phyloP scores from a whole-genome alignment of 2,888 invertebrate genomes.

The Drosophila sordidula region DNA sequence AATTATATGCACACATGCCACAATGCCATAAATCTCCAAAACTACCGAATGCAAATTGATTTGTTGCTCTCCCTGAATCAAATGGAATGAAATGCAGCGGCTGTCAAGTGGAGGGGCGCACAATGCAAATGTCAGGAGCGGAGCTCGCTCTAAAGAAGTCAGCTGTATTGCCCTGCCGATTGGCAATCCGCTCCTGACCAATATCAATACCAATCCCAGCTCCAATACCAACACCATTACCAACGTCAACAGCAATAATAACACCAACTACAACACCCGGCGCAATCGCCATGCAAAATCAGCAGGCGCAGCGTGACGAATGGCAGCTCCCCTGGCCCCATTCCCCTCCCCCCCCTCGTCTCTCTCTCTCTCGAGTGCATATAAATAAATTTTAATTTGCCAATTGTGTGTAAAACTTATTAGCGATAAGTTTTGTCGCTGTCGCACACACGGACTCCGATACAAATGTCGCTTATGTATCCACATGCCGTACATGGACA shows the following conservation, averaged over 20 bases:
- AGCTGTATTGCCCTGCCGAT: no score
- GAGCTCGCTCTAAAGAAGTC: not conserved
- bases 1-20: conserved; percentile 34
- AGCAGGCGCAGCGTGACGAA: conserved; percentile 50
- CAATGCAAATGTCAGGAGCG: conserved; percentile 33
- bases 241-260: conserved; percentile 38
- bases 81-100: conserved; percentile 66
- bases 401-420: conserved; percentile 76
- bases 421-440: conserved; percentile 74
- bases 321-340: conserved; percentile 14
- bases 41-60: conserved; percentile 75
- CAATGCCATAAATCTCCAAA: conserved; percentile 64
- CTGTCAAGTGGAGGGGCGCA: conserved; percentile 6
- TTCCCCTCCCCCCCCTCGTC: not conserved
- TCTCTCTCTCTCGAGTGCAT: conserved; percentile 30
- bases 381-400: conserved; percentile 78
- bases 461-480: conserved; percentile 22
- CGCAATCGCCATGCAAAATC: conserved; percentile 43
- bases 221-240: conserved; percentile 7
- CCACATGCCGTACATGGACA: conserved; percentile 24
- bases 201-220: conserved; percentile 15
- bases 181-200: conserved; percentile 36
- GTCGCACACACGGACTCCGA: conserved; percentile 6
- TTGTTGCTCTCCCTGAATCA: conserved; percentile 71
- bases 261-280: conserved; percentile 25